Conservation (phyloP, 2,113 vertebrate species). For the Hemicordylus capensis region DNA sequence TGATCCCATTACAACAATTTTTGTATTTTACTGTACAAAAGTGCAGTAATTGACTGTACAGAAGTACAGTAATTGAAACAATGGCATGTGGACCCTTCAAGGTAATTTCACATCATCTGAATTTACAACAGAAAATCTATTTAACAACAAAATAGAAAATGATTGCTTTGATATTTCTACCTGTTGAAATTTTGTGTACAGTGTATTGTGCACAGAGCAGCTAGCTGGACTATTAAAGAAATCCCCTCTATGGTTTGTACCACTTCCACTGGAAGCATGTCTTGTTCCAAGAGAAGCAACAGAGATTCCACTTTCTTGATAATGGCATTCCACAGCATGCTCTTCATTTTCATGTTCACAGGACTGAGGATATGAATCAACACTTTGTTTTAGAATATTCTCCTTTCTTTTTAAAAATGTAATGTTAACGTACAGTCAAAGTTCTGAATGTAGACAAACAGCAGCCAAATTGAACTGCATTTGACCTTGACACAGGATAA, state of each 20-base stretch:
- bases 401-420: neutral
- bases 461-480: neutral
- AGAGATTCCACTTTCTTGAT: conserved; percentile 79
- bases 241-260: conserved; percentile 80
- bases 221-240: conserved; percentile 78
- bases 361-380: conserved; percentile 70
- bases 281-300: conserved; percentile 73
- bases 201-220: conserved; percentile 82
- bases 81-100: neutral
- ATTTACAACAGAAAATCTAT: neutral
- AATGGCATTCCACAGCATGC: conserved; percentile 82
- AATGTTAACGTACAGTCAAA: neutral
- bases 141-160: accelerated
- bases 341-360: conserved; percentile 80
- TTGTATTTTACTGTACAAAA: neutral
- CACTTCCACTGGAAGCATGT: conserved; percentile 44
- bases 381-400: conserved; percentile 30
- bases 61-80: neutral
- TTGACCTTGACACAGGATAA: neutral
- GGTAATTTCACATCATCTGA: neutral
- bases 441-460: neutral
- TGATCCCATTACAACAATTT: neutral
- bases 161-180: conserved; percentile 56
- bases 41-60: conserved; percentile 7
- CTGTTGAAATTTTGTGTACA: conserved; percentile 55